Evolutionary conservation across 30 jellyfish, hydroid and myxozoan genomes (phyloP), one percentile per base, ranked within the genome.

Genomic region (Chrysaora quinquecirrha): DNA sequence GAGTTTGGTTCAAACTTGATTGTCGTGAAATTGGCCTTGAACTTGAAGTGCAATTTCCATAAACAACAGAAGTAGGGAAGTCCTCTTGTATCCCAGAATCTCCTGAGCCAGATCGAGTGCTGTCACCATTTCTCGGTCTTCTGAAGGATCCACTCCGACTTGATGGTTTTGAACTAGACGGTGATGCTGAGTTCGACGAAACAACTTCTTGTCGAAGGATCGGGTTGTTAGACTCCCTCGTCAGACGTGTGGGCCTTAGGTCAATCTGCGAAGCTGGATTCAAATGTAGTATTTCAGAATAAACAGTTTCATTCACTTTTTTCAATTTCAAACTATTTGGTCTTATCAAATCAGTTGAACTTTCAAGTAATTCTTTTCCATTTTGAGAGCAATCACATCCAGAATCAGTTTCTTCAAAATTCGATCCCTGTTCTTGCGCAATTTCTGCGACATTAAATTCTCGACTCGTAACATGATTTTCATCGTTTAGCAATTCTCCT

Each of bases 221-320:
- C 10, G 96, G 97, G 65, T 94, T 94, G 56, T 83, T 93, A 9
- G 99, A 94, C 73, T 94, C 97, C 12, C 99, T 80, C 3, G 99
- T 94, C 21, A 82, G 28, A 29, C 99, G 89, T 16, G 89, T 87
- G 1, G 90, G 83, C 23, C 84, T 49, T 22, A 85, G 21, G 50
- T 75, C 89, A 11, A 87, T 77, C 46, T 94, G 96, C 32, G 89
- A 24, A 18, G 87, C 90, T 11, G 93, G 87, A 7, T 34, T 83
- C 19, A 49, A 52, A 22, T 84, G 94, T 18, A 94, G 71, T n/a
- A 94, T 76, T 69, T 94, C 99, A 11, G 99, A 75, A 50, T 94
- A 94, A 21, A 76, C 87, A 24, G 97, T 94, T 43, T 77, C 94
- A 21, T 69, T 75, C n/a, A 20, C 64, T 34, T 28, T 33, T 33